These are phyloP conservation scores for Cantharis lateralis DNA, from an alignment of 2,888 invertebrate genomes.

Conservation along the genomic window DNA sequence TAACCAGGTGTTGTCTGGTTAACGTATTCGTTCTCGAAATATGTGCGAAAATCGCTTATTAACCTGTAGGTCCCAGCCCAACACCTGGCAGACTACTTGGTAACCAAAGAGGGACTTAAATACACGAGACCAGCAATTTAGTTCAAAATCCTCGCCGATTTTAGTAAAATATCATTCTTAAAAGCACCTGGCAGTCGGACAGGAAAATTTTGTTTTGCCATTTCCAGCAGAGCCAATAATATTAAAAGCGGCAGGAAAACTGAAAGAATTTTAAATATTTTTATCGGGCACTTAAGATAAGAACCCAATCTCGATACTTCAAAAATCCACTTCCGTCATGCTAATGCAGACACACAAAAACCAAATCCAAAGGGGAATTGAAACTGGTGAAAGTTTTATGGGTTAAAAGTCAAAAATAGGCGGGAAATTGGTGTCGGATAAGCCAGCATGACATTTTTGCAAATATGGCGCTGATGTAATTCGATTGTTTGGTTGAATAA, in stretches of 20 bases:
- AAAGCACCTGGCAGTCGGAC: neutral
- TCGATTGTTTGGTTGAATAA: neutral
- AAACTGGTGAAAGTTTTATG: neutral
- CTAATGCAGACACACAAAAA: neutral
- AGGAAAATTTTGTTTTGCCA: neutral
- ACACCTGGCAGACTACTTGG: conserved; percentile 12
- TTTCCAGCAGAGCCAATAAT: too few relatives aligned
- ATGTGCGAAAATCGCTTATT: conserved; percentile 23
- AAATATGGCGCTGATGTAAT: neutral
- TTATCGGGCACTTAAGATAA: neutral
- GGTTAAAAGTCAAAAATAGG: neutral
- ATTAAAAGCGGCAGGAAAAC: neutral
- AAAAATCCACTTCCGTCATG: neutral
- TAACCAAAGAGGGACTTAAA: neutral
- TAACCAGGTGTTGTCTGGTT: conserved; percentile 21
- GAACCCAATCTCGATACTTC: neutral
- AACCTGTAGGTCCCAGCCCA: conserved; percentile 19
- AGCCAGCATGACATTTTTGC: too few relatives aligned
- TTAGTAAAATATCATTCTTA: neutral
- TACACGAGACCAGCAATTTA: neutral
- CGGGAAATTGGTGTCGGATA: too few relatives aligned
- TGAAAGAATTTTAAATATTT: neutral
- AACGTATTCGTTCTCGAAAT: conserved; percentile 12
- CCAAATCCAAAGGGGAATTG: neutral
- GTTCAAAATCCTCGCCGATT: neutral